Base-by-base conservation (phyloP, 2,113 vertebrate species). In the Bungarus multicinctus region DNA sequence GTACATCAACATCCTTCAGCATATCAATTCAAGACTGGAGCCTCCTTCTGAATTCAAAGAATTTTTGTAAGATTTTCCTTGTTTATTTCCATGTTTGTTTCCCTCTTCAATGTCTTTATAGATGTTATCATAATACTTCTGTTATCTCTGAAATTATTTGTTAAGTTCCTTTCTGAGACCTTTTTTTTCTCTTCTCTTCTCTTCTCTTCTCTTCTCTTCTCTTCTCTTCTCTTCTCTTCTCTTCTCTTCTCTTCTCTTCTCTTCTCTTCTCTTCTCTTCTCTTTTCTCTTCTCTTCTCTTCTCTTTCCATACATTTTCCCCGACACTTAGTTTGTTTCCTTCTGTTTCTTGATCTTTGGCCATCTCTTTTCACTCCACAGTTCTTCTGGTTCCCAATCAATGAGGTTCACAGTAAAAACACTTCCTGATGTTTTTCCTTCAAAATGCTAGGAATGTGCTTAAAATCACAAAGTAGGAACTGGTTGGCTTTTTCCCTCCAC, bases 181-280 rank as follows among this genome's bases (percentile, higher is more conserved):
- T 74, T 74, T 16, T 14, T 34, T 5, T 74, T 34, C 25, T 74
- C 14, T 34, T 74, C 12, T 30, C 60, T 69, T 69, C 27, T 64
- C 30, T 64, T 64, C 27, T 30, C 27, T 30, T 64, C 27, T 30
- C 60, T 12, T 30, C 11, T 0, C 58, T 4, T 57, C 22, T 6
- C 55, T 4, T 60, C 58, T 60, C 3, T 2, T 55, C 20, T 55
- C 2, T 22, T 22, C 55, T 8, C 0, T 16, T 55, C 54, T 55
- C 2, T 18, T 55, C 54, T 55, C 18, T 4, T 55, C 54, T 2
- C n/a, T 34, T 16, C 57, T 58, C 1, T 5, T 10, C 23, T 58
- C 8, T 5, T 9, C 55, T 64, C 3, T 64, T 1, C 10, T 11
- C 10, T 25, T 1, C 3, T 30, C 27, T 8, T 0, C 1, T 30